Evolutionary conservation across 2,888 invertebrate genomes (phyloP).

Genomic region (Lasius fuliginosus): DNA sequence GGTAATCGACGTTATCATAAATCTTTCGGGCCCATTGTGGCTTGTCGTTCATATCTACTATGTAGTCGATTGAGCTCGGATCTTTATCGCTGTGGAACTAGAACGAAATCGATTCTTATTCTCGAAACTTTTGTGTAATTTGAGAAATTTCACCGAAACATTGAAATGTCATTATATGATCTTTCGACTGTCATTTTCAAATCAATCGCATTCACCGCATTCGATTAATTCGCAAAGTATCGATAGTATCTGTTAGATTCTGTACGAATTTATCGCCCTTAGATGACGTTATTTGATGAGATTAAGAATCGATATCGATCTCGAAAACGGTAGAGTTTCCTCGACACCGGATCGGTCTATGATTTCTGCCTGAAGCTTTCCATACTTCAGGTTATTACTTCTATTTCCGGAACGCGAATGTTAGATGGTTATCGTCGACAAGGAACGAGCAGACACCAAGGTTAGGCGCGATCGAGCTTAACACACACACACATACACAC

Average conservation of each 20-base stretch:
- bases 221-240: neutral
- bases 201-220: neutral
- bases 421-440: slow-evolving; percentile 66
- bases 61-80: slow-evolving; percentile 77
- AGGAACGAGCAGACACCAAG: slow-evolving; percentile 76
- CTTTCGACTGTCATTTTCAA: neutral
- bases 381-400: slow-evolving; percentile 61
- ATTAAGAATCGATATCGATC: neutral
- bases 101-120: slow-evolving; percentile 65
- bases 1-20: slow-evolving; percentile 76
- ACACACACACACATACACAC: too few relatives aligned
- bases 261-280: neutral
- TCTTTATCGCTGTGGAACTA: slow-evolving; percentile 62
- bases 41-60: slow-evolving; percentile 70
- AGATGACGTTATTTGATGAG: slow-evolving; percentile 1
- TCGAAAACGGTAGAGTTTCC: slow-evolving; percentile 17
- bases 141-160: slow-evolving; percentile 54
- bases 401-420: slow-evolving; percentile 65
- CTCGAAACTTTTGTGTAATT: slow-evolving; percentile 56
- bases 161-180: neutral
- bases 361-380: slow-evolving; percentile 52
- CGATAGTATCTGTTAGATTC: neutral
- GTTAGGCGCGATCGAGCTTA: slow-evolving; percentile 65
- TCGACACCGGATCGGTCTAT: slow-evolving; percentile 46
- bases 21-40: slow-evolving; percentile 73